Base-by-base conservation (phyloP, 2,888 invertebrate species). In the Neocrepidodera transversa region DNA sequence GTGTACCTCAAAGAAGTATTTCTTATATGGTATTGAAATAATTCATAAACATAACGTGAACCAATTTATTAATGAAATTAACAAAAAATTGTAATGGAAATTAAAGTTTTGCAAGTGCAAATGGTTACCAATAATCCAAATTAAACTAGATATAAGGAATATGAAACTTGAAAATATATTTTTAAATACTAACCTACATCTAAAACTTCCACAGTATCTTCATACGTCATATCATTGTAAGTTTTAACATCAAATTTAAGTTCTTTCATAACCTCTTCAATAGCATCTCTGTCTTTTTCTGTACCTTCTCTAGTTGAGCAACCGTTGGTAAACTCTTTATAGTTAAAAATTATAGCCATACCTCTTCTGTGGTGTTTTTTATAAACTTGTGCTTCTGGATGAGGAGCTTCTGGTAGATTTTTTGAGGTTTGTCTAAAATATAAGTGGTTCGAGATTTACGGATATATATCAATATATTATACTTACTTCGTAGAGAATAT, bases 281-380 rank as follows among this genome's bases (percentile, higher is more conserved):
- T 80, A 72, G 89, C 88, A 60, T 89, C 87, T 64, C 90, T 86
- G 77, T 97, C 96, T 36, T 88, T 87, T 74, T 92, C 90, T 1
- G 95, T 95, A 1, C 96, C 96, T 63, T 86, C 85, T 58, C 93
- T 85, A 17, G 84, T 76, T 73, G 87, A 87, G 49, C 90, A 78
- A 60, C 83, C 83, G 43, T 86, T 84, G 58, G 86, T 86, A 74
- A 95, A 96, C 71, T 84, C 81, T 78, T 90, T 90, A 75, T 96
- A 95, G 76, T 95, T 96, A 73, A 96, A 93, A 71, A 96, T 93
- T 16, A 95, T 76, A 5, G 95, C 95, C 66, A 86, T 81, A 2
- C 96, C 96, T 57, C 94, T 86, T 62, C 85, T 83, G 61, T 84
- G 82, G 76, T 93, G 90, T 69, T 86, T 95, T 67, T 91, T 90